A percentile compares a stretch with the other conserved stretches of the same genome.
These are phyloP conservation scores for Lagorchestes hirsutus DNA, from an alignment of 2,797 vertebrate genomes.

Conservation along the genomic window DNA sequence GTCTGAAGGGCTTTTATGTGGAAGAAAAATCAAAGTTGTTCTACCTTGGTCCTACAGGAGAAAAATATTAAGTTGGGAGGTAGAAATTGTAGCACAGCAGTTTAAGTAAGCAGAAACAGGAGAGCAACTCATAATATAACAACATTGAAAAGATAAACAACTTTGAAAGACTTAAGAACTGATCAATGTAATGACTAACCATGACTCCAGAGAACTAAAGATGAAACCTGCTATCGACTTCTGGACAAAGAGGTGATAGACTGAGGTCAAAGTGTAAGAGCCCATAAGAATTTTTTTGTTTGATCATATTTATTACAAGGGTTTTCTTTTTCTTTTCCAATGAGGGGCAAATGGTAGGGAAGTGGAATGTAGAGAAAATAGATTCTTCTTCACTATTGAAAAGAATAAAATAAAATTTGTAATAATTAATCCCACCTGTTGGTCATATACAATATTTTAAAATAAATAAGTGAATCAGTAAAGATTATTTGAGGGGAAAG, in stretches of 20 bases:
- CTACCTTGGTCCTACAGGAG: not conserved
- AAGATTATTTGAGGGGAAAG: not conserved
- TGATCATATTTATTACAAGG: not conserved
- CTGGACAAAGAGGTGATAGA: not conserved
- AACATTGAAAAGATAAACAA: not conserved
- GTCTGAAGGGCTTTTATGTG: not conserved
- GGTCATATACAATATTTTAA: not conserved
- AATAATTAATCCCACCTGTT: not conserved
- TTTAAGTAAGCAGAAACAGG: not conserved
- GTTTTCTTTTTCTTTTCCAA: not conserved
- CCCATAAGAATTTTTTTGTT: not conserved
- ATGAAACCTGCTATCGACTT: not conserved
- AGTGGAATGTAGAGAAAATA: not conserved
- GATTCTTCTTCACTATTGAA: not conserved
- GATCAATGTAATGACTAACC: not conserved
- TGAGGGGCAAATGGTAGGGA: not conserved
- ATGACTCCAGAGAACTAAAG: not conserved
- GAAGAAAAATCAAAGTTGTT: not conserved
- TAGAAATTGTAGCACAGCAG: not conserved
- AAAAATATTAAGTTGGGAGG: not conserved
- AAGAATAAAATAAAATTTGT: not conserved
- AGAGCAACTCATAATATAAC: too few species aligned
- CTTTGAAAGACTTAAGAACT: not conserved
- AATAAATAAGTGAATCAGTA: not conserved
- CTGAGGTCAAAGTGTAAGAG: not conserved